Base-by-base conservation (phyloP, 1,140 invertebrate genomes). In the Calycopis cecrops region DNA sequence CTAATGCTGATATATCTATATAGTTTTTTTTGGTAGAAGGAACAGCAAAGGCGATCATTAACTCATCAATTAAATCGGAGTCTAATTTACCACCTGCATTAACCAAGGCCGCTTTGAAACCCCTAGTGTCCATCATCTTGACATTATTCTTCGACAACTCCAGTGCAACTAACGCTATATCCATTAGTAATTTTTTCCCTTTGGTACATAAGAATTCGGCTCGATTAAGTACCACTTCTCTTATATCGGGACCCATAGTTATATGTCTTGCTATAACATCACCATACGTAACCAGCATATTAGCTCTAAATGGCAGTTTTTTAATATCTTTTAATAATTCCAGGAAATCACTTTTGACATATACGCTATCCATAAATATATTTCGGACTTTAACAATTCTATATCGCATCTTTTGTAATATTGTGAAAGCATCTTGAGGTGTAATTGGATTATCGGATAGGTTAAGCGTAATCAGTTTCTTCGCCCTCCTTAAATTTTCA, bases 391-490 rank as follows among this genome's bases (percentile, higher is more conserved):
- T 76, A 1, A 79, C 74, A 28, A 42, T 51, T 33, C 59, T 52
- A 8, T 44, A 52, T 54, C 67, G 73, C 38, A 80, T 56, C 61
- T 71, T 76, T 2, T 47, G 21, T n/a, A 84, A 56, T 6, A 85
- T 38, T 18, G 51, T 57, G 28, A 73, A 16, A 12, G 85, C 79
- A 55, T 89, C 84, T 10, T 68, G 67, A 4, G 77, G 71, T 10
- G 79, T 72, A 54, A 86, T 66, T 4, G 80, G 79, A 66, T 89
- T 89, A 48, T 73, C 82, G 4, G 85, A 87, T 40, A 89, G 63
- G 73, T 88, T 72, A 10, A 88, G 54, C 1, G 65, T 75, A 35
- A 70, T 51, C 33, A 88, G 66, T 28, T 76, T 76, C 55, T 80
- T 82, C 40, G 76, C 73, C 48, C 68, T 75, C 11, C 16, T 40